Conservation (phyloP, 2,888 invertebrate species). For the Congeria kusceri region DNA sequence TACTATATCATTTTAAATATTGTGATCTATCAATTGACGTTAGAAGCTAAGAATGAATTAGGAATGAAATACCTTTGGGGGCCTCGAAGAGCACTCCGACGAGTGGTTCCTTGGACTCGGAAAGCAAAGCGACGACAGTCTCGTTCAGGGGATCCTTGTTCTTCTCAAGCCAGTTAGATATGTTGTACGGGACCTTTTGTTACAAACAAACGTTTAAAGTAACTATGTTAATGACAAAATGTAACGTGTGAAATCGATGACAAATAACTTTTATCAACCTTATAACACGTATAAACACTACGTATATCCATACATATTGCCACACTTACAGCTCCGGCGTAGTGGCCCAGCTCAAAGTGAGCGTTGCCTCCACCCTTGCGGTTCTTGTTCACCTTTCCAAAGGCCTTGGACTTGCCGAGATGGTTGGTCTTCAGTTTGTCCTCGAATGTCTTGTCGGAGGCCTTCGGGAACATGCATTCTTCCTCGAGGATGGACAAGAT, state of each 20-base stretch:
- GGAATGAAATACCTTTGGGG: conserved; percentile 7
- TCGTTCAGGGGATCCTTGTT: conserved; percentile 99
- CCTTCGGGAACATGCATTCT: conserved; percentile 99
- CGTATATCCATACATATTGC: neutral
- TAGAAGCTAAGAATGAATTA: too few species aligned
- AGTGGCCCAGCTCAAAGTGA: conserved; percentile 99
- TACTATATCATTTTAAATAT: too few species aligned
- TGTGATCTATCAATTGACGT: too few species aligned
- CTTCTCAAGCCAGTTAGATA: conserved; percentile 99
- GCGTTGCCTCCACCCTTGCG: conserved; percentile 98
- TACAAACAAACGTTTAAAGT: too few species aligned
- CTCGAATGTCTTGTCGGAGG: conserved; percentile 98
- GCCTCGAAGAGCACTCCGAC: conserved; percentile 74
- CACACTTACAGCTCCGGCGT: conserved; percentile 97
- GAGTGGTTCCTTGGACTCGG: conserved; percentile 88
- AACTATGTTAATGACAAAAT: too few species aligned
- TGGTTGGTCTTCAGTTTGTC: conserved; percentile 99
- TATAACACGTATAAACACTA: too few species aligned
- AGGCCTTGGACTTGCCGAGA: conserved; percentile 92
- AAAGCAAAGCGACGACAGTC: conserved; percentile 98
- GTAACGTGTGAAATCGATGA: too few species aligned
- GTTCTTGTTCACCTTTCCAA: conserved; percentile 87
- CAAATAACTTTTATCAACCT: too few species aligned
- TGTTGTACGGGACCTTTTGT: conserved; percentile 99
- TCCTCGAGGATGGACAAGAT: conserved; percentile 99